Evolutionary conservation across 2,888 invertebrate genomes (phyloP).

Genomic region (Drosophila anomalata): DNA sequence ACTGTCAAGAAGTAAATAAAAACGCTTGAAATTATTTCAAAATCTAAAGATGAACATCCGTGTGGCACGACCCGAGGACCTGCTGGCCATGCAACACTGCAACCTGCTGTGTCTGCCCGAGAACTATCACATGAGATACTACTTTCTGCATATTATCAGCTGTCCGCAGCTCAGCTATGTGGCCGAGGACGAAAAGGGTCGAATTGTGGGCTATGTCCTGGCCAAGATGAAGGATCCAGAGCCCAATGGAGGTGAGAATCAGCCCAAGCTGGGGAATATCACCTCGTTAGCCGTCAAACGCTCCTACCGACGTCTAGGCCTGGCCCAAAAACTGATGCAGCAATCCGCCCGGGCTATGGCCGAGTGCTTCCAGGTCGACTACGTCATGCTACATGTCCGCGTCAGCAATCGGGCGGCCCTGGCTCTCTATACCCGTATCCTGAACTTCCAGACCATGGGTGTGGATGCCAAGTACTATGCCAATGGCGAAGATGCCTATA

Average conservation of each 20-base stretch:
- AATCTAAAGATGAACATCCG: constrained; percentile 90
- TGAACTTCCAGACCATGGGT: constrained; percentile 91
- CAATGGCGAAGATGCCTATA: constrained; percentile 99
- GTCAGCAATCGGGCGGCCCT: constrained; percentile 98
- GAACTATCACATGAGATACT: constrained; percentile 99
- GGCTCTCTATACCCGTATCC: constrained; percentile 96
- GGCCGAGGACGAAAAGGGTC: constrained; percentile 98
- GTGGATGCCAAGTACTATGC: constrained; percentile 99
- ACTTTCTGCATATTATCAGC: constrained; percentile 99
- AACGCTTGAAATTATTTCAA: not conserved
- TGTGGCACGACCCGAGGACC: constrained; percentile 96
- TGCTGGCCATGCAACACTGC: constrained; percentile 99
- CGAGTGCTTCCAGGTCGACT: constrained; percentile 97
- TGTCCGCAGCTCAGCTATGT: constrained; percentile 99
- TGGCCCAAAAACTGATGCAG: constrained; percentile 99
- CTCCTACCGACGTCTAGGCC: constrained; percentile 94
- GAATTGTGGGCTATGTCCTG: constrained; percentile 96
- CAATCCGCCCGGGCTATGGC: constrained; percentile 99
- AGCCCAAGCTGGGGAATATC: constrained; percentile 87
- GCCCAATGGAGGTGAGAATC: constrained; percentile 88
- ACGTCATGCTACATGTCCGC: constrained; percentile 98
- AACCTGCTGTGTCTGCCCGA: constrained; percentile 99
- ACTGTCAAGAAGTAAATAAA: not conserved
- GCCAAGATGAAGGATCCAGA: constrained; percentile 98
- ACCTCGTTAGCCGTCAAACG: constrained; percentile 99